A percentile compares a stretch with the other conserved stretches of the same genome.
These are phyloP conservation scores for Loxodonta africana DNA, from an alignment of 2,113 vertebrate genomes.

Conservation along the genomic window DNA sequence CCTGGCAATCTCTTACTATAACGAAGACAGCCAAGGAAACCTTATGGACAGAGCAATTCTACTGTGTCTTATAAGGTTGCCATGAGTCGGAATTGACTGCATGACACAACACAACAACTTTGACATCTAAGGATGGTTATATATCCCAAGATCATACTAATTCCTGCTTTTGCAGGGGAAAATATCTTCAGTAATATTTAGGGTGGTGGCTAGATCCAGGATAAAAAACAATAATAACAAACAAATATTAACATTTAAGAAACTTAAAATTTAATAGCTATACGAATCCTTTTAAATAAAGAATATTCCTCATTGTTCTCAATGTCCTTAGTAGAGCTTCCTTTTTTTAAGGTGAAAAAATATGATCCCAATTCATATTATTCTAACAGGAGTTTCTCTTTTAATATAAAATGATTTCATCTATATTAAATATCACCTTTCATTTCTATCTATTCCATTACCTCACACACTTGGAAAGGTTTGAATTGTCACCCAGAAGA, in stretches of 20 bases:
- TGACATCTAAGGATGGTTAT: not conserved
- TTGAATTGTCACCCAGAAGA: conserved; percentile 34
- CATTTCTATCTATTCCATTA: conserved; percentile 33
- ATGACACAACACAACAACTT: not conserved
- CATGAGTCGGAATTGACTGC: not conserved
- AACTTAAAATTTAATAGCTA: not conserved
- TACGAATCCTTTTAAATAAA: conserved; percentile 5
- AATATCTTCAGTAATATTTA: not conserved
- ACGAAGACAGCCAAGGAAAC: not conserved
- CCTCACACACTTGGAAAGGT: conserved; percentile 31
- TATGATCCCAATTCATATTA: not conserved
- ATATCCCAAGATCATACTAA: not conserved
- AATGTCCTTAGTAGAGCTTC: not conserved
- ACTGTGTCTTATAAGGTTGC: not conserved
- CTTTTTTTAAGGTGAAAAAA: conserved; percentile 20
- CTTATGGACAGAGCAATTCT: not conserved
- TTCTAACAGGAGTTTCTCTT: conserved; percentile 11
- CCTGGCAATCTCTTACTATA: not conserved
- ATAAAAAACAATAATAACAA: not conserved
- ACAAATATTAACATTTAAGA: conserved; percentile 17
- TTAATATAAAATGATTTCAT: conserved; percentile 45
- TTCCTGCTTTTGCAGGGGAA: not conserved
- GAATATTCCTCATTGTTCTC: not conserved
- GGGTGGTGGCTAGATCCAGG: not conserved
- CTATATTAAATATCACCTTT: conserved; percentile 21